Conservation (phyloP, 2,888 invertebrate genomes). For the Cephonodes hylas region DNA sequence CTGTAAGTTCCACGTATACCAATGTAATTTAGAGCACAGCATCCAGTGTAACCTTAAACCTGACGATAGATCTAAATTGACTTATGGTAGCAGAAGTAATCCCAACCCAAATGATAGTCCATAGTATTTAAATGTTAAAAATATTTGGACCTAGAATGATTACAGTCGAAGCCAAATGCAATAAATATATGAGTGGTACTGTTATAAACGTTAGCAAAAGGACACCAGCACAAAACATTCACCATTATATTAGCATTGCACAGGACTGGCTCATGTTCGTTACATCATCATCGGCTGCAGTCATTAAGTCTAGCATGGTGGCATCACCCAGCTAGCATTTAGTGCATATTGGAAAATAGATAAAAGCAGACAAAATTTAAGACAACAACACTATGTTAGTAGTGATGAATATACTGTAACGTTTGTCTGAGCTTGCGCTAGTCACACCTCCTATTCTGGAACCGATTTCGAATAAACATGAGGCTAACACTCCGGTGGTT, state of each 20-base stretch:
- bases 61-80: neutral
- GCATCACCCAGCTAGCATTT: constrained; percentile 72
- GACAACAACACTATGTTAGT: constrained; percentile 37
- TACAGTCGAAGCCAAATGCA: neutral
- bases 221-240: constrained; percentile 72
- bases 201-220: constrained; percentile 24
- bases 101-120: neutral
- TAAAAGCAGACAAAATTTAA: constrained; percentile 35
- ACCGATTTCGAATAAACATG: constrained; percentile 58
- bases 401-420: constrained; percentile 46
- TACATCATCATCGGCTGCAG: constrained; percentile 65
- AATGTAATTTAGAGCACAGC: neutral
- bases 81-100: neutral
- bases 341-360: constrained; percentile 60
- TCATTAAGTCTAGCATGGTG: constrained; percentile 77
- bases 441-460: constrained; percentile 63
- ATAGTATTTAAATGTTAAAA: neutral
- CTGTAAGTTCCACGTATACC: neutral
- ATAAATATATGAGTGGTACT: neutral
- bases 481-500: constrained; percentile 15
- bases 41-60: neutral
- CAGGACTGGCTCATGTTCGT: constrained; percentile 70
- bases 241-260: constrained; percentile 75
- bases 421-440: constrained; percentile 57
- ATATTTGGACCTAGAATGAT: neutral